These are phyloP conservation scores for Meandrina meandrites DNA, from an alignment of 92 coral and sea anemone species.

Conservation along the genomic window DNA sequence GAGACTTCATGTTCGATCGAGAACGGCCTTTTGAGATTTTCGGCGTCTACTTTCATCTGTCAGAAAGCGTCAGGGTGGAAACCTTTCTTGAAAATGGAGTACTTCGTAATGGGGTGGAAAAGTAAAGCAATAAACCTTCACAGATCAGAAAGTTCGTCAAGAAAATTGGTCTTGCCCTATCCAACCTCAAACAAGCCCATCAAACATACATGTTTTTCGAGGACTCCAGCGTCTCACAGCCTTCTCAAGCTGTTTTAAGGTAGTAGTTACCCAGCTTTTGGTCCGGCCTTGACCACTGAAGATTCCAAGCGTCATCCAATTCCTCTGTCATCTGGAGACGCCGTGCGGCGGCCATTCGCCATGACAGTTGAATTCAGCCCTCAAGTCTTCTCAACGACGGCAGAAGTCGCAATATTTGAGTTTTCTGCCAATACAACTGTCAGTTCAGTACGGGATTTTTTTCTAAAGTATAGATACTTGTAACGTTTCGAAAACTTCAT, in stretches of 20 bases:
- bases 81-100: constrained; percentile 24
- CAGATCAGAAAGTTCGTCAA: constrained; percentile 27
- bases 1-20: constrained; percentile 5
- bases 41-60: constrained; percentile 20
- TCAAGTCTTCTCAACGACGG: constrained; percentile 13
- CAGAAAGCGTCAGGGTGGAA: constrained; percentile 40
- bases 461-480: constrained; percentile 3
- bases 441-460: constrained; percentile 48
- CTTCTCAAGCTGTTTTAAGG: constrained; percentile 5
- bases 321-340: constrained; percentile 27
- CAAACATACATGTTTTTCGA: constrained; percentile 47
- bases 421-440: constrained; percentile 61
- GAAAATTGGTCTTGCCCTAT: constrained; percentile 46
- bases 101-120: constrained; percentile 7
- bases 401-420: constrained; percentile 39
- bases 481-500: constrained; percentile 37
- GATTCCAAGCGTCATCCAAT: constrained; percentile 30
- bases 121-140: constrained; percentile 14
- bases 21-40: background rate
- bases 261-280: constrained; percentile 36
- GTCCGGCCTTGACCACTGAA: constrained; percentile 22
- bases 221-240: constrained; percentile 21
- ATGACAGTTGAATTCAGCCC: constrained; percentile 27
- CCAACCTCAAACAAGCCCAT: constrained; percentile 25
- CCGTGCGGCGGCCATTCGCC: constrained; percentile 35